Percentiles rank a stretch among this genome's conserved stretches.
phyloP scores from a whole-genome alignment of 1,140 invertebrate genomes.

The Drosophila leontia region DNA sequence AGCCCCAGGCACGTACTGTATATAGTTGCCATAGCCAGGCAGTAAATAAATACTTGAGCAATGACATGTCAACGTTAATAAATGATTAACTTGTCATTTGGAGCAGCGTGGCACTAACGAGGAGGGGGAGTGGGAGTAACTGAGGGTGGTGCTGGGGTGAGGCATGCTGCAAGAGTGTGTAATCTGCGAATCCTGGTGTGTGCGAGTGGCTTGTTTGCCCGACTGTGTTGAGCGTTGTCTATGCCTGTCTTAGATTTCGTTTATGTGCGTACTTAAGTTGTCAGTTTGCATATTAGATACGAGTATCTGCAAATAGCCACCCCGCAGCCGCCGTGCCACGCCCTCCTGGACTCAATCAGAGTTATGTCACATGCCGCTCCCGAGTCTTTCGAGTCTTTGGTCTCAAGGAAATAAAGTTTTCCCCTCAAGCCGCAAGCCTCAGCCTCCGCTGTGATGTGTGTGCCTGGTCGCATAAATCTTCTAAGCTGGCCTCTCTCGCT shows the following conservation, averaged over 20 bases:
- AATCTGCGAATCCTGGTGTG: conserved; percentile 26
- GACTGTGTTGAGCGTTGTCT: conserved; percentile 52
- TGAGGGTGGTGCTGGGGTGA: conserved; percentile 5
- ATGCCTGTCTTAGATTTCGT: conserved; percentile 65
- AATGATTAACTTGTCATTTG: conserved; percentile 80
- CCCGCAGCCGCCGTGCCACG: not conserved
- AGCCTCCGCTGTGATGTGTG: not conserved
- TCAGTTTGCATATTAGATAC: conserved; percentile 76
- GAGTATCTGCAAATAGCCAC: conserved; percentile 40
- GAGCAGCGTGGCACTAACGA: conserved; percentile 34
- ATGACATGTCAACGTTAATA: conserved; percentile 81
- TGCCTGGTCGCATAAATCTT: conserved; percentile 63
- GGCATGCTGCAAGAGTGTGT: conserved; percentile 29
- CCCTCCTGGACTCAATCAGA: conserved; percentile 62
- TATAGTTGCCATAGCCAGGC: conserved; percentile 40
- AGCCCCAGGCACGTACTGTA: conserved; percentile 9
- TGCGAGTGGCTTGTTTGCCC: conserved; percentile 27
- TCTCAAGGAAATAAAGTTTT: conserved; percentile 57
- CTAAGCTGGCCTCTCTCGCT: conserved; percentile 33
- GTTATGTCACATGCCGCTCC: conserved; percentile 66
- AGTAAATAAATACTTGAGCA: conserved; percentile 81
- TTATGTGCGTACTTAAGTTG: conserved; percentile 77
- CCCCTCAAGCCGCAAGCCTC: conserved; percentile 8
- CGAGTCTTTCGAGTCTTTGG: conserved; percentile 22
- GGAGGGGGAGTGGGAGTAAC: not conserved